A percentile compares a stretch with the other conserved stretches of the same genome.
Evolutionary conservation across 2,888 invertebrate genomes (phyloP).

Genomic region (Pycnomerus fuliginosus): DNA sequence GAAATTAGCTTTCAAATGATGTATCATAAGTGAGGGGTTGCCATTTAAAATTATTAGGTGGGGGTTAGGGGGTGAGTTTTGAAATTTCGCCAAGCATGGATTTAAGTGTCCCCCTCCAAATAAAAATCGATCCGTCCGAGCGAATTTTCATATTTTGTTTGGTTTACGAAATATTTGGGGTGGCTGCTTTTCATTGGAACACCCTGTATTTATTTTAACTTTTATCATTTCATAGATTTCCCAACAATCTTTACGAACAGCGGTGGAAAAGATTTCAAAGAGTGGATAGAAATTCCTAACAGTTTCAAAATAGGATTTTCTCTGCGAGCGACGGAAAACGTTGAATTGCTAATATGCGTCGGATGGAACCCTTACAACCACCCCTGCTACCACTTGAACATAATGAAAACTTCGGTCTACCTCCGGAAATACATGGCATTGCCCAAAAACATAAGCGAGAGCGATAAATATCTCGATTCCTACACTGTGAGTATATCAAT

Average conservation of each 20-base stretch:
- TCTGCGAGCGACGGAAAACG: conserved; percentile 36
- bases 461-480: conserved; percentile 23
- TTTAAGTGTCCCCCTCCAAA: too few relatives aligned
- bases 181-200: too few relatives aligned
- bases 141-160: too few relatives aligned
- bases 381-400: conserved; percentile 44
- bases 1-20: too few relatives aligned
- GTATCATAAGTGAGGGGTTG: too few relatives aligned
- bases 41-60: too few relatives aligned
- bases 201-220: too few relatives aligned
- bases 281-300: conserved; percentile 36
- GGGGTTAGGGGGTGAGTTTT: too few relatives aligned
- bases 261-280: conserved; percentile 35
- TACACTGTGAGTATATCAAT: conserved; percentile 26
- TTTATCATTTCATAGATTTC: conserved; percentile 37
- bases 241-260: conserved; percentile 39
- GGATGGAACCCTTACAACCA: conserved; percentile 44
- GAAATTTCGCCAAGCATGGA: too few relatives aligned
- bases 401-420: conserved; percentile 36
- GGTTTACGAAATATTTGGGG: too few relatives aligned
- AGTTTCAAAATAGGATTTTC: conserved; percentile 41
- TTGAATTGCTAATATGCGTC: conserved; percentile 43
- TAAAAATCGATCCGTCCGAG: too few relatives aligned
- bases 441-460: conserved; percentile 28
- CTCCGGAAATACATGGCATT: conserved; percentile 33